A percentile compares a stretch with the other conserved stretches of the same genome.
phyloP scores from a whole-genome alignment of 2,113 vertebrate species.

The Barnardius zonarius region DNA sequence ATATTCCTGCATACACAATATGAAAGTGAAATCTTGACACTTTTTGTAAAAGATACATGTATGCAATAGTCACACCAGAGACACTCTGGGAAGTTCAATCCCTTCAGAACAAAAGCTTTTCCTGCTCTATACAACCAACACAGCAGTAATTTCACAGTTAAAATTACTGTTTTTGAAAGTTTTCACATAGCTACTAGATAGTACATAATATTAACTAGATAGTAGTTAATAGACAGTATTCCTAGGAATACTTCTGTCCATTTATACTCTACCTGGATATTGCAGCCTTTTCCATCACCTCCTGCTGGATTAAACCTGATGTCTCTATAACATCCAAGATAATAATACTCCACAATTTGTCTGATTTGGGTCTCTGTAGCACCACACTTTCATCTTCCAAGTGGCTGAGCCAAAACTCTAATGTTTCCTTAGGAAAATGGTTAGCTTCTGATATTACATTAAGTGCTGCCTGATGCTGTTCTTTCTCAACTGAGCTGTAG shows the following conservation, averaged over 20 bases:
- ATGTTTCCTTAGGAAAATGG: conserved; percentile 76
- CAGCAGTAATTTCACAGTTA: neutral
- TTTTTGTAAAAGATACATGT: fast-evolving
- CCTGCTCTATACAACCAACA: neutral
- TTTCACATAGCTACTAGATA: neutral
- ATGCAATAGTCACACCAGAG: neutral
- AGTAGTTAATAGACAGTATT: neutral
- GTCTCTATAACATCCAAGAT: conserved; percentile 93
- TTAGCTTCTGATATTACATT: conserved; percentile 81
- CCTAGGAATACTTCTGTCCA: neutral
- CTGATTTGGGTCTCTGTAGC: conserved; percentile 87
- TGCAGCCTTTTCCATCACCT: conserved; percentile 95
- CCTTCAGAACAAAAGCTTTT: neutral
- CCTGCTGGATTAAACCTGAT: conserved; percentile 93
- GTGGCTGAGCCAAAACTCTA: conserved; percentile 92
- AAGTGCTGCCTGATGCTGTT: conserved; percentile 84
- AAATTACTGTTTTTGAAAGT: neutral
- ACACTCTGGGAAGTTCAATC: neutral
- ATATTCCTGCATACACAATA: neutral
- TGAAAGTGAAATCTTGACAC: neutral
- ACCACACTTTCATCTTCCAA: conserved; percentile 85
- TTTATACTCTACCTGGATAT: conserved; percentile 84
- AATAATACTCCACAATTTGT: conserved; percentile 94
- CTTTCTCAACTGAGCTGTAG: conserved; percentile 93
- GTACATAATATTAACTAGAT: too few relatives aligned